These are phyloP conservation scores for Syrphus vitripennis DNA, from an alignment of 2,888 invertebrate species.

Conservation along the genomic window DNA sequence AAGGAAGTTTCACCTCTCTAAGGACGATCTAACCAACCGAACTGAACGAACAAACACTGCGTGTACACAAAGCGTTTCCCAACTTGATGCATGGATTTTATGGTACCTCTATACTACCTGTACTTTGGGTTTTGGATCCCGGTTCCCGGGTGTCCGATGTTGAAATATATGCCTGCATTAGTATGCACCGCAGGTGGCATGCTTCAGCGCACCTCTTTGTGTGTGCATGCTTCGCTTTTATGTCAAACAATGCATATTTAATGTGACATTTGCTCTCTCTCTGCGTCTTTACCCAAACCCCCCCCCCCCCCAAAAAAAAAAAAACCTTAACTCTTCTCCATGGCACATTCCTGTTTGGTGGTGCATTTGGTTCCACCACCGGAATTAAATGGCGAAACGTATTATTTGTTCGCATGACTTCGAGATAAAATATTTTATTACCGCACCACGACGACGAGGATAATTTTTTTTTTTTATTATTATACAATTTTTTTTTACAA, in stretches of 20 bases:
- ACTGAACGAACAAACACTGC: slow-evolving; percentile 25
- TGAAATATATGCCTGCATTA: slow-evolving; percentile 69
- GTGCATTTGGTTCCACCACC: slow-evolving; percentile 29
- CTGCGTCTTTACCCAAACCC: background rate
- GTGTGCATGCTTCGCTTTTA: slow-evolving; percentile 51
- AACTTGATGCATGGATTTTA: slow-evolving; percentile 61
- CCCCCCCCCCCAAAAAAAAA: background rate
- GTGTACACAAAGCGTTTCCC: slow-evolving; percentile 51
- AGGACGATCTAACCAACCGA: slow-evolving; percentile 16
- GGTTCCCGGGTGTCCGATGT: slow-evolving; percentile 49
- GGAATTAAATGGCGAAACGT: slow-evolving; percentile 69
- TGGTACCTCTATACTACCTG: background rate
- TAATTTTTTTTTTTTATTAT: background rate
- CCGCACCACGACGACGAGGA: slow-evolving; percentile 11
- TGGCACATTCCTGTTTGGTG: background rate
- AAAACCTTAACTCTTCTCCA: too few species aligned
- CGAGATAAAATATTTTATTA: slow-evolving; percentile 67
- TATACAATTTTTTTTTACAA: background rate
- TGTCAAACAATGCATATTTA: slow-evolving; percentile 70
- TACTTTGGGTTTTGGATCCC: background rate
- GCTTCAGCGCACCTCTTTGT: slow-evolving; percentile 63
- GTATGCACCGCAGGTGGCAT: slow-evolving; percentile 69
- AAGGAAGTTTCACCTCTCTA: background rate
- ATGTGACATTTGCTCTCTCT: slow-evolving; percentile 62
- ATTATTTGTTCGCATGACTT: slow-evolving; percentile 68